Evolutionary conservation across 2,113 vertebrate species (phyloP), one percentile per base, ranked within the genome.

Genomic region (Fukomys damarensis): DNA sequence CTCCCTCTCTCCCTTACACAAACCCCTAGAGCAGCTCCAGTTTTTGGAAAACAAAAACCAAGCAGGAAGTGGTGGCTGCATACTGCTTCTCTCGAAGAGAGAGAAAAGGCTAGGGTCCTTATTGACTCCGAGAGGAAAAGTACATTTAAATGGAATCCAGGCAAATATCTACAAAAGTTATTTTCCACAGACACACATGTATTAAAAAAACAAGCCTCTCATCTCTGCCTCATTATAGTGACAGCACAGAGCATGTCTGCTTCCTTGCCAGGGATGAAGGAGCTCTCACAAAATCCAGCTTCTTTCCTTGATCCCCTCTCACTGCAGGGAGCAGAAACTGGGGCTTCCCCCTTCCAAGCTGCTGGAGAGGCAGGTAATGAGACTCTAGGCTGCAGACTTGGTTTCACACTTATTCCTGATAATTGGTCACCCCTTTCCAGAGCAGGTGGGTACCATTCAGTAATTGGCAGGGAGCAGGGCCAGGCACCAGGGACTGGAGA

Each of bases 341-440:
- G n/a, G 43, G 20, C 52, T 2, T 1, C 35, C 65, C 49, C 59
- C 77, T 41, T 72, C 28, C 76, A 81, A 66, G 63, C 74, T 85
- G 89, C 26, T 65, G 65, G 92, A 76, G 70, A 93, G 84, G 81
- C 77, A 96, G 94, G 96, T 97, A 97, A 97, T 86, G 92, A 97
- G 91, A 95, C 92, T 94, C 32, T 5, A 11, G 77, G 79, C 72
- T 86, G 76, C 93, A 83, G 77, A 41, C 89, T 66, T 1, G 2
- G 54, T 63, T 98, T 98, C 97, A 97, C 97, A 98, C 97, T 97
- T 96, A 20, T 56, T 96, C 77, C 85, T 92, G 96, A 92, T 98
- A 98, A 98, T 97, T 98, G 97, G 94, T 95, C 96, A 90, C 84
- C 92, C 70, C 56, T 74, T 93, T 92, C 92, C 72, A 94, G 92